Evolutionary conservation across 2,797 vertebrate species (phyloP), one percentile per base, ranked within the genome.

Genomic region (Pelodytes ibericus): DNA sequence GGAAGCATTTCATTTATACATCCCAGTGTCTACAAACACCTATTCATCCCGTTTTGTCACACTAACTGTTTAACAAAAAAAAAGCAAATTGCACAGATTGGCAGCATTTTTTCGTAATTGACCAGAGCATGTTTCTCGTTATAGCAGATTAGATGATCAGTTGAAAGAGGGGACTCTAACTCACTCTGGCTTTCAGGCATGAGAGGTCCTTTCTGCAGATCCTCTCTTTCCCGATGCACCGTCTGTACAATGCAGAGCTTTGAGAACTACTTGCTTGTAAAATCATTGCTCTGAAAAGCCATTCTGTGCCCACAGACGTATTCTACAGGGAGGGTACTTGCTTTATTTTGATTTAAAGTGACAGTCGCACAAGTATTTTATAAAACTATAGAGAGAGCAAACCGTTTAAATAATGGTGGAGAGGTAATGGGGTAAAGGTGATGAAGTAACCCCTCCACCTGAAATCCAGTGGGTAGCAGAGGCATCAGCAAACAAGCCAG

Each of bases 1-100:
- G 85, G 90, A 88, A 89, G 88, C 86, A 75, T 90, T 91, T 89
- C 89, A 82, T 87, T 89, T 91, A 86, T 86, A 84, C 76, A 74
- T 75, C 81, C 86, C 68, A 81, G 81, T 82, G 57, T 76, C 80
- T 77, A 80, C 85, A 73, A n/a, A 41, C 76, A 83, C 83, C 85
- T 82, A 74, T 81, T 85, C 86, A 77, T 80, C 85, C 74, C 59
- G 0, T 88, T 90, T 86, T 87, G 87, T 87, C 87, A 86, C 85
- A 88, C 83, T 86, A 87, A 85, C 85, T 81, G 72, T 83, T 87
- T 83, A 79, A 44, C 41, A 44, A 44, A 16, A 44, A 16, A 44
- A 3, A 44, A 44, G 82, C 87, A 89, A 53, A 87, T 71, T 56
- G 80, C 61, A 27, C 76, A 63, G 83, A 84, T 89, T 83, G 82